Percentiles rank a stretch among this genome's conserved stretches.
Conservation (phyloP, 2,113 vertebrate species). For the Oxyura jamaicensis region DNA sequence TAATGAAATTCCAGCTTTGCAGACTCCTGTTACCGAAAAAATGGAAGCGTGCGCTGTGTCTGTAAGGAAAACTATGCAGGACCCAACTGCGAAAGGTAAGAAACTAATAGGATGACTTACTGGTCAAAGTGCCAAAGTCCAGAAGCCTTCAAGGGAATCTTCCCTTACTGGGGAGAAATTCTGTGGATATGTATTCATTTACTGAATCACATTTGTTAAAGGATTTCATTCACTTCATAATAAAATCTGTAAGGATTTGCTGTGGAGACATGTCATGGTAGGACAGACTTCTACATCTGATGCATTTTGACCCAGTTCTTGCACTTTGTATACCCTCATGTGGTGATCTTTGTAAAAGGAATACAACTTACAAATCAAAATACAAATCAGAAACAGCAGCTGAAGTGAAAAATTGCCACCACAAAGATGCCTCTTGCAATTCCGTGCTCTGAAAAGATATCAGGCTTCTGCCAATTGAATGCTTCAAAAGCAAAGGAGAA, state of each 20-base stretch:
- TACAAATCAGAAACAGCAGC: not conserved
- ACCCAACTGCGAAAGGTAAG: constrained; percentile 94
- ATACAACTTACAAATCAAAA: not conserved
- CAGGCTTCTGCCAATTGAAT: not conserved
- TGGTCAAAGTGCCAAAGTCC: not conserved
- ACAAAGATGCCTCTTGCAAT: not conserved
- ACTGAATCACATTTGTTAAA: not conserved
- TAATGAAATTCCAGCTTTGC: constrained; percentile 85
- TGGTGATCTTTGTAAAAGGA: not conserved
- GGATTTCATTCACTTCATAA: not conserved
- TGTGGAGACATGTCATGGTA: not conserved
- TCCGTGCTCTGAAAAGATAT: not conserved
- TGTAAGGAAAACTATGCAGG: constrained; percentile 93
- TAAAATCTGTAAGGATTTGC: not conserved
- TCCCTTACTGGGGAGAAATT: not conserved
- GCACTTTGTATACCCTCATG: not conserved
- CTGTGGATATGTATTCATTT: not conserved
- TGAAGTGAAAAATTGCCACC: not conserved
- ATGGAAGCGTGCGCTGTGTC: constrained; percentile 82
- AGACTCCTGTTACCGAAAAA: constrained; percentile 85
- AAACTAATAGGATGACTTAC: not conserved
- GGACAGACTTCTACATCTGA: not conserved
- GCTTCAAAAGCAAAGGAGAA: not conserved
- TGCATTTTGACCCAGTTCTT: not conserved
- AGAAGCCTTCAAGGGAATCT: not conserved